Conservation (phyloP, 2,888 invertebrate species). For the Digitonthophagus gazella region DNA sequence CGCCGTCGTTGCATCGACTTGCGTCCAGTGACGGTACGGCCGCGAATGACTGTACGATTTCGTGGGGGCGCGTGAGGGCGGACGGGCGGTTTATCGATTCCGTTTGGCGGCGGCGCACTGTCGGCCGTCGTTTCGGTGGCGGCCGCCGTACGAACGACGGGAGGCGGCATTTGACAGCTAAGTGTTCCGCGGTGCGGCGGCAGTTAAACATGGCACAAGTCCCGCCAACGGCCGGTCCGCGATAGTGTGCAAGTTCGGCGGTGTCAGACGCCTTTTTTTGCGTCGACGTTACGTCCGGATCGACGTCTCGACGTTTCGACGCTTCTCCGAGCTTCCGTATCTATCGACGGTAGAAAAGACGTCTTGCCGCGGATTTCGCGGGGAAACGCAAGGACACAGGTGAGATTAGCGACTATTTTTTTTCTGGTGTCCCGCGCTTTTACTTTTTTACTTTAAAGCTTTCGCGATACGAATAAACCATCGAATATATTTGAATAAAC, state of each 20-base stretch:
- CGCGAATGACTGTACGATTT: constrained; percentile 33
- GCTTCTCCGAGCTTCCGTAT: too few species aligned
- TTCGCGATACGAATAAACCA: too few species aligned
- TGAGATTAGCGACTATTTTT: too few species aligned
- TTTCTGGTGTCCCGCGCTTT: too few species aligned
- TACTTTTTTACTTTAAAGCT: too few species aligned
- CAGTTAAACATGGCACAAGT: constrained; percentile 33
- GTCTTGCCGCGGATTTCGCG: background rate
- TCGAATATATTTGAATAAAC: too few species aligned
- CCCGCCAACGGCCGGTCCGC: constrained; percentile 31
- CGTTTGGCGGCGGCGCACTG: constrained; percentile 40
- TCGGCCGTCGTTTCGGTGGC: constrained; percentile 29
- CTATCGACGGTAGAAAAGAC: too few species aligned
- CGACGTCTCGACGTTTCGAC: too few species aligned
- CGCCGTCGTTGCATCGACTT: background rate
- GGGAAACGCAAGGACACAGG: background rate
- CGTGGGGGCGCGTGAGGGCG: constrained; percentile 39
- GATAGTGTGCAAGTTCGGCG: constrained; percentile 28
- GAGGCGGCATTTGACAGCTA: constrained; percentile 37
- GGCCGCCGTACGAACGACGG: constrained; percentile 35
- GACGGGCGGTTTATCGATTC: constrained; percentile 44
- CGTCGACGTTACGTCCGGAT: constrained; percentile 5
- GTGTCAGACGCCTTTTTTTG: too few species aligned
- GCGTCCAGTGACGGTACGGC: constrained; percentile 4
- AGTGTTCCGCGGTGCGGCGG: constrained; percentile 39